Evolutionary conservation across 92 coral and sea anemone genomes (phyloP), one percentile per base, ranked within the genome.

Genomic region (Heliopora coerulea): DNA sequence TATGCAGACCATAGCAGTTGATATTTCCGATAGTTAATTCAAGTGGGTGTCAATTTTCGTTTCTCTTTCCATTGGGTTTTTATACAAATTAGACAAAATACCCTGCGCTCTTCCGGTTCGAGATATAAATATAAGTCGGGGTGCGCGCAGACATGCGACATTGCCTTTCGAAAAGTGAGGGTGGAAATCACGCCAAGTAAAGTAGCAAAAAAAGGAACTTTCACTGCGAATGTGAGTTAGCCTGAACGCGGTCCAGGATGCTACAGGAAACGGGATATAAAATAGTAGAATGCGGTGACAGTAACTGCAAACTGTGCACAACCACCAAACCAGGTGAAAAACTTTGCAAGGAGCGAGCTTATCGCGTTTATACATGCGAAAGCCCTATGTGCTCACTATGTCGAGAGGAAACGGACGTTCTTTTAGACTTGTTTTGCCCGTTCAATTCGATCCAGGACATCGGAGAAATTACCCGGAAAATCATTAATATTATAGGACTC

Each of bases 341-440:
- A 13, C 48, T 29, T 10, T 42, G 63, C 31, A 28, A 6, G 1
- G 31, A 56, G 30, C 29, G 23, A 23, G 61, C 52, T 7, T 70
- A 70, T 39, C 23, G 30, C 18, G 77, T 70, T 6, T 70, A 70
- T 17, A 70, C 77, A 23, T 70, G 77, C 19, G 77, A 70, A 50
- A 70, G 77, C n/a, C 56, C 42, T 8, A 54, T n/a, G 12, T 70
- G 77, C 33, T 49, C 56, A 25, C 63, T 70, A 8, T 70, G 77
- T 33, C 46, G 77, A 14, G 77, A 31, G 15, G 77, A 70, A 31
- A 52, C 77, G 46, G 77, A 70, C 50, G 77, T 70, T 12, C 77
- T 70, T 30, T 37, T 70, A 13, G 77, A 70, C 41, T 54, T 70
- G 49, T 70, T 70, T 54, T 70, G 77, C 15, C 77, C 77, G 49